A percentile compares a stretch with the other conserved stretches of the same genome.
Evolutionary conservation across 1,140 invertebrate genomes (phyloP).

Genomic region (Octopus bimaculoides): DNA sequence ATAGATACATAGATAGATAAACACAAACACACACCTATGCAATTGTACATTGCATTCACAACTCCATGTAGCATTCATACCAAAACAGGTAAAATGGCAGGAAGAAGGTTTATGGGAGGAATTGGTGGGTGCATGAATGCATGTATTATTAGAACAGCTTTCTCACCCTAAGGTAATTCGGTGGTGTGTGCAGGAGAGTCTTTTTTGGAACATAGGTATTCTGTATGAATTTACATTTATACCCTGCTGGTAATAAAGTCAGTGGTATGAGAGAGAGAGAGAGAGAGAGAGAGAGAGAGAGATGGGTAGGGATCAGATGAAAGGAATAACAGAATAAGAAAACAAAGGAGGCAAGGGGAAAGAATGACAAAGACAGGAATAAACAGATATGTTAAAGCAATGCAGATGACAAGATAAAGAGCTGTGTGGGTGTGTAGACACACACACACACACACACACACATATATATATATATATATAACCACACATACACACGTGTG

Average conservation of each 20-base stretch:
- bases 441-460: neutral
- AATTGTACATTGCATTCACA: too few relatives aligned
- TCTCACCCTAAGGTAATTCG: neutral
- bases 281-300: slow-evolving; percentile 2
- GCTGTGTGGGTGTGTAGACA: neutral
- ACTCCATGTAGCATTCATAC: too few relatives aligned
- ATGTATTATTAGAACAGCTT: slow-evolving; percentile 6
- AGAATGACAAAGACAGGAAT: slow-evolving; percentile 8
- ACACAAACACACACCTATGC: neutral
- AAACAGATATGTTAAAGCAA: slow-evolving; percentile 1
- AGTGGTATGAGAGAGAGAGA: slow-evolving; percentile 2
- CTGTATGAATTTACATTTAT: neutral
- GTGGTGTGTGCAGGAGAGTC: neutral
- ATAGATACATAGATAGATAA: neutral
- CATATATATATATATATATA: neutral
- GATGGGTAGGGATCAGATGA: neutral
- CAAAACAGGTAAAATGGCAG: too few relatives aligned
- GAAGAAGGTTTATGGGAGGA: neutral
- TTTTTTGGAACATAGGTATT: too few relatives aligned
- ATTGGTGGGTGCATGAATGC: slow-evolving; percentile 1
- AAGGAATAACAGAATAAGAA: neutral
- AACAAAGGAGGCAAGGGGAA: slow-evolving; percentile 5
- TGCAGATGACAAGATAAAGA: neutral
- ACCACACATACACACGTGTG: too few relatives aligned
- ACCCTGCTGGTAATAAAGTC: neutral